Base-by-base conservation (phyloP, 2,797 vertebrate species). In the Enteromius thamalakanensis region DNA sequence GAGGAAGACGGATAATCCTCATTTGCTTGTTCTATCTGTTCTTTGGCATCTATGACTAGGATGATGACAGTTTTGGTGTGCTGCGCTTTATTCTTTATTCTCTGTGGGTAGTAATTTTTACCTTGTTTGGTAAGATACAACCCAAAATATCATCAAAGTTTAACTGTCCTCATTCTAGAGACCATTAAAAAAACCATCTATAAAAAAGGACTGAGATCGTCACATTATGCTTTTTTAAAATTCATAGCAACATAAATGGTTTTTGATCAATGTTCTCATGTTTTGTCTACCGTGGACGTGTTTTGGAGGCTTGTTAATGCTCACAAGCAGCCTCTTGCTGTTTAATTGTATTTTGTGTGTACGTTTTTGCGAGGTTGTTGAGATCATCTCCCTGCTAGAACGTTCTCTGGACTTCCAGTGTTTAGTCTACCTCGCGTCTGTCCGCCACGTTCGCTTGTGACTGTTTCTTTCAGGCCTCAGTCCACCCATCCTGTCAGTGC, bases 341-440 rank as follows among this genome's bases (percentile, higher is more conserved):
- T 85, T 82, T 82, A 42, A 70, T 82, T 84, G 40, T 82, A 11
- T 76, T 76, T 32, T 10, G 32, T 47, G 21, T 55, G n/a, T 40
- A 11, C 19, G 47, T 82, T 23, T 76, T 75, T 67, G 75, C 79
- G 77, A 51, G 51, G 15, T 49, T 45, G 69, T 80, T 17, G 49
- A 83, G 72, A 53, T 72, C 9, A 69, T 82, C 62, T 23, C 34
- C 34, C 68, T 62, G 49, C 34, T 58, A 5, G 26, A 40, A 40
- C 37, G 45, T 76, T 11, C n/a, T 42, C 17, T 68, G 17, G 49
- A 82, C 81, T 55, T 29, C 26, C 62, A 75, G 42, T 84, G 87
- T 86, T 86, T 86, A 82, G 82, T 86, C 87, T 86, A 69, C 65
- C 64, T 76, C 15, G 12, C 11, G 10, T 75, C 77, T 84, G 77